Base-by-base conservation (phyloP, 2,888 invertebrate species). In the Melinaea menophilus region DNA sequence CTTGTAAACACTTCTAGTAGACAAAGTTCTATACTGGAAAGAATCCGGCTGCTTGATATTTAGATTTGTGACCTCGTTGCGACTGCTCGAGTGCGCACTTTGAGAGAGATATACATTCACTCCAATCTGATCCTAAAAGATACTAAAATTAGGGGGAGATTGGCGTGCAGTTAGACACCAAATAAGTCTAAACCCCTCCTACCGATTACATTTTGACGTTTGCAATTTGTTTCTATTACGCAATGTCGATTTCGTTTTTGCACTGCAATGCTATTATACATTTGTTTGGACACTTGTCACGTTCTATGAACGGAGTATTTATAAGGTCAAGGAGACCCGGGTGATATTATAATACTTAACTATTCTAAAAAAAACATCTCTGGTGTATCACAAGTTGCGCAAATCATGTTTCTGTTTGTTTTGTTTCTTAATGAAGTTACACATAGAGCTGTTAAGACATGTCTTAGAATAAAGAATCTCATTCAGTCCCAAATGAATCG, bases 11-110 rank as follows among this genome's bases (percentile, higher is more conserved):
- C 37, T 7, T 37, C 7, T 37, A 37, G 72, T 72, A 72, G 72
- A 72, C 73, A 70, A 73, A 62, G 59, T 66, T 69, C 64, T 66
- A 68, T 71, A 81, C 75, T 81, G 77, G 82, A 82, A 81, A 79
- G 80, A 82, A 87, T 87, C 82, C 81, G 79, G 77, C 73, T 77
- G 71, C 63, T 77, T 88, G 88, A 84, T 87, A 89, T 89, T 89
- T 84, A 78, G 80, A 80, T 75, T 74, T 70, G 77, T 78, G 87
- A 80, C 88, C 89, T 88, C 85, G 85, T 74, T 73, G 73, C 74
- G 73, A 77, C 77, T 82, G 82, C 82, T 84, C 76, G 78, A 74
- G 76, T 78, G 77, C 79, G 79, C 80, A 79, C 77, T 79, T 78
- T 79, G 76, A 74, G 71, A 74, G 76, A 60, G 74, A 77, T 66